Evolutionary conservation across 2,113 vertebrate genomes (phyloP).

Genomic region (Dermatemys mawii): DNA sequence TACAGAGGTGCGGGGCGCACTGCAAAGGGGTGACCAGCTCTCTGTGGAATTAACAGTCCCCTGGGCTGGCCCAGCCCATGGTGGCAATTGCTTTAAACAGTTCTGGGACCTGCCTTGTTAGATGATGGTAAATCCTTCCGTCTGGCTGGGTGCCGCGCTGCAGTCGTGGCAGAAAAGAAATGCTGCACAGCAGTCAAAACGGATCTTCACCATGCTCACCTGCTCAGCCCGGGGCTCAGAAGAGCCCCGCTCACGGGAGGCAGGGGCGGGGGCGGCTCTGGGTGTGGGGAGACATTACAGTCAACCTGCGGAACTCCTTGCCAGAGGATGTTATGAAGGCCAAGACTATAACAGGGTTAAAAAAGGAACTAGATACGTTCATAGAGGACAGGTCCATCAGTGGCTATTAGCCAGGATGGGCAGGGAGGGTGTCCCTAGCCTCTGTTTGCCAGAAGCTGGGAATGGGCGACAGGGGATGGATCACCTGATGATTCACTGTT

Average conservation of each 20-base stretch:
- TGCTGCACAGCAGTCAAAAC: background rate
- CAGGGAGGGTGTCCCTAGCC: no score
- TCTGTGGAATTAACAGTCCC: background rate
- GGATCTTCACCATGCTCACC: fast-evolving
- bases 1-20: background rate
- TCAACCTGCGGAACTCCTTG: no score
- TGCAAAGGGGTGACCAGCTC: background rate
- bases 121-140: background rate
- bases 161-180: background rate
- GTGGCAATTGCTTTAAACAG: background rate
- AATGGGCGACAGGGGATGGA: no score
- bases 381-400: no score
- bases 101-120: background rate
- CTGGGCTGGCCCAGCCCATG: background rate
- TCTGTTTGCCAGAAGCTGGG: no score
- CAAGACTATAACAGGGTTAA: no score
- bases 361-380: no score
- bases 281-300: background rate
- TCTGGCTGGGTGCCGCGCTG: background rate
- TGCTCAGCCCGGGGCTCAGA: background rate
- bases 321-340: no score
- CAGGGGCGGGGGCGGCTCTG: background rate
- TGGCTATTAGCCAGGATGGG: no score
- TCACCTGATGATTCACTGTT: no score
- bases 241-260: background rate